Evolutionary conservation across 2,888 invertebrate species (phyloP).

Genomic region (Scaeva pyrastri): DNA sequence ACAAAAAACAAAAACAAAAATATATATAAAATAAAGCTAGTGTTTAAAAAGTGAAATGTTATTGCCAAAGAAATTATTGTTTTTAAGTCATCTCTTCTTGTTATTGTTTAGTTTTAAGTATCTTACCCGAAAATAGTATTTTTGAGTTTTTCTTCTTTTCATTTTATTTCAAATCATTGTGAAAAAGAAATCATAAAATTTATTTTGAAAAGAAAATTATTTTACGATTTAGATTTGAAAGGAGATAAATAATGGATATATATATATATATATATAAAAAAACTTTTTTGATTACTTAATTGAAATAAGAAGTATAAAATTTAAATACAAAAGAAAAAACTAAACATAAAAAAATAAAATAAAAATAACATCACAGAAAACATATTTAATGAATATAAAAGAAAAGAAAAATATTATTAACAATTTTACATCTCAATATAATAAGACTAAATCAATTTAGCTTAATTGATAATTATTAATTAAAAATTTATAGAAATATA

Average conservation of each 20-base stretch:
- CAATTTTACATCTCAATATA: constrained; percentile 76
- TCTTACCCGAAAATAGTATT: constrained; percentile 46
- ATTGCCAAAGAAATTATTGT: constrained; percentile 74
- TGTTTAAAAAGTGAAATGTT: constrained; percentile 74
- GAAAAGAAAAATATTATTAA: constrained; percentile 63
- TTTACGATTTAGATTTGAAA: constrained; percentile 54
- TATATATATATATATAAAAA: constrained; percentile 34
- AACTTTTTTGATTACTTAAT: constrained; percentile 56
- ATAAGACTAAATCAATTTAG: constrained; percentile 76
- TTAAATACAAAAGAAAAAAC: constrained; percentile 21
- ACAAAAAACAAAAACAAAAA: constrained; percentile 15
- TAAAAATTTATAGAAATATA: constrained; percentile 75
- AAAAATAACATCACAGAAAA: constrained; percentile 66
- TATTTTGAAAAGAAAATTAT: constrained; percentile 8
- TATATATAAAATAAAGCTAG: constrained; percentile 53
- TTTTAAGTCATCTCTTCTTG: constrained; percentile 67
- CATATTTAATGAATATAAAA: constrained; percentile 64
- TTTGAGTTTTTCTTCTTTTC: constrained; percentile 28
- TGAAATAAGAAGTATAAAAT: constrained; percentile 32
- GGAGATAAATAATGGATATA: constrained; percentile 39
- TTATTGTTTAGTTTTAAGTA: constrained; percentile 70
- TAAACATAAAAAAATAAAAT: constrained; percentile 23
- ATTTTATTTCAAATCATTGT: constrained; percentile 37
- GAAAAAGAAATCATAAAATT: constrained; percentile 64
- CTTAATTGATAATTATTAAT: constrained; percentile 76